These are phyloP conservation scores for Noctua comes DNA, from an alignment of 2,888 invertebrate species.

Conservation along the genomic window DNA sequence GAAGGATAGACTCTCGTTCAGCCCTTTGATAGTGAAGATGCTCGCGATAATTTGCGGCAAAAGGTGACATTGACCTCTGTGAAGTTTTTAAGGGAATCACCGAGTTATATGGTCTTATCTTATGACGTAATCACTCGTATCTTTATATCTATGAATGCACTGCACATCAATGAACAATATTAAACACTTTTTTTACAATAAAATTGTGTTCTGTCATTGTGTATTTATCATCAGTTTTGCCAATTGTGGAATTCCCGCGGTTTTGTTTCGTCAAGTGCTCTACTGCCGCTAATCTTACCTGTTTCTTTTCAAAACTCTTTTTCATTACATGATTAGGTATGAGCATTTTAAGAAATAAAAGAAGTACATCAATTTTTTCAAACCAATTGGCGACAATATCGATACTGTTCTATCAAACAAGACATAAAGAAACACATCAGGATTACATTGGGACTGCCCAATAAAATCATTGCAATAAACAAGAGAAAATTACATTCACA, in stretches of 20 bases:
- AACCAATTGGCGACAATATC: background rate
- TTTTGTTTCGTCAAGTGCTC: background rate
- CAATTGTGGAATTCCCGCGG: background rate
- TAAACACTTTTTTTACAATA: constrained; percentile 4
- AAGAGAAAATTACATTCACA: constrained; percentile 19
- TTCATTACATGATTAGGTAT: background rate
- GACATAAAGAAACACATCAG: background rate
- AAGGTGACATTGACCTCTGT: constrained; percentile 28
- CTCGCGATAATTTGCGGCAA: background rate
- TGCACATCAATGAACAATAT: constrained; percentile 21
- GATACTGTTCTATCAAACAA: background rate
- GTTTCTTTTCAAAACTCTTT: background rate
- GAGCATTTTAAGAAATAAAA: background rate
- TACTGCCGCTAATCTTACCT: background rate
- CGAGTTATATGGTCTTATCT: constrained; percentile 21
- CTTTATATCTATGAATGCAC: background rate
- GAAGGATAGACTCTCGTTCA: background rate
- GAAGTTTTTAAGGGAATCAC: constrained; percentile 36
- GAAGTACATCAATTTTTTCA: background rate
- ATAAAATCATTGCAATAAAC: constrained; percentile 17
- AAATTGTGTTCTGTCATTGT: background rate
- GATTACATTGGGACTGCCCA: background rate
- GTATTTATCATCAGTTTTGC: background rate
- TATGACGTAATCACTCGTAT: background rate
- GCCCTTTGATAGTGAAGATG: background rate